Base-by-base conservation (phyloP, 2,113 vertebrate species). In the Gila orcuttii region DNA sequence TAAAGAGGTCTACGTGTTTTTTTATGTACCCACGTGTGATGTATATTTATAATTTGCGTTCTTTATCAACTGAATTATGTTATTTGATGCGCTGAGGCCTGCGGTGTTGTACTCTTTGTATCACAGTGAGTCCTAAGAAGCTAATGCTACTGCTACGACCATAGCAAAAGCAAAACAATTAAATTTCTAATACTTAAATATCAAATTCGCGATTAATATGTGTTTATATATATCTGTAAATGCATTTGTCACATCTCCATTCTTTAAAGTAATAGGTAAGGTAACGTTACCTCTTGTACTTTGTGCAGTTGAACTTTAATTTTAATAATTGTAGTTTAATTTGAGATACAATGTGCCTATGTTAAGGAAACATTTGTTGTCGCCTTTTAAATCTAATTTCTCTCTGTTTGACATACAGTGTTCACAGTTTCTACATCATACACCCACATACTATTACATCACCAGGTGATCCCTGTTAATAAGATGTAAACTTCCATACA, bases 71-170 rank as follows among this genome's bases (percentile, higher is more conserved):
- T 15, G 12, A 4, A 23, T n/a, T 42, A 7, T n/a, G 11, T 25
- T 42, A 21, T 42, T 36, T 25, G 31, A 59, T 6, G 6, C 7
- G 33, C 13, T 57, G 50, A 59, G 81, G 82, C 82, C 82, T 73
- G 68, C 23, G 25, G 80, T 71, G 17, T 71, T 52, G 80, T 36
- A 31, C 19, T 71, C 81, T 83, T 73, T 83, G 79, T 81, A 66
- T 66, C 1, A 17, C 57, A 17, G 21, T 28, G 12, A 36, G 2
- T 52, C 64, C 80, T 69, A 69, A 66, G 6, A 47, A 12, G 80
- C 64, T 82, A 82, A 82, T 69, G 80, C 66, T 83, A 59, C 12
- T 69, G 80, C 66, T 83, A 59, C 12, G 17, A 47, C 62, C 45
- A 50, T 25, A 79, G 36, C 39, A 31, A 78, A 55, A 78, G 2